Conservation (phyloP, 2,113 vertebrate genomes). For the Rhizomys pruinosus region DNA sequence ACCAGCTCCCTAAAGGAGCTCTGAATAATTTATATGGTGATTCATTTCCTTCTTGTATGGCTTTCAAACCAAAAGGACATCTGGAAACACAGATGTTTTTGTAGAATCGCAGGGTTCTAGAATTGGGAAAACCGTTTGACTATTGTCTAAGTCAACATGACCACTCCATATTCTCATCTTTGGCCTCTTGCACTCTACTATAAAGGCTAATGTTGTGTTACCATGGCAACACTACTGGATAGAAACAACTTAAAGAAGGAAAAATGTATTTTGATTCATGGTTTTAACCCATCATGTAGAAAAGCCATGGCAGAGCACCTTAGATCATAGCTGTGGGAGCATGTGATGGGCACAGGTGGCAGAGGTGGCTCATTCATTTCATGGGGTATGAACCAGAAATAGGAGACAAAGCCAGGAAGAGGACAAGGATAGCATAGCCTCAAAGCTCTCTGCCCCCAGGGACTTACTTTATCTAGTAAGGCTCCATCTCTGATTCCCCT, state of each 20-base stretch:
- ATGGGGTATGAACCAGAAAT: not conserved
- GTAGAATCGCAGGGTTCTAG: not conserved
- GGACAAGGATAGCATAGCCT: not conserved
- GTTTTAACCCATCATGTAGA: not conserved
- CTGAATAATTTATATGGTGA: constrained; percentile 72
- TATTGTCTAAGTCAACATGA: not conserved
- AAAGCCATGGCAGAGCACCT: not conserved
- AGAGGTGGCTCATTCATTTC: not conserved
- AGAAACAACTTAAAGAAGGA: not conserved
- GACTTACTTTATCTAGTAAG: not conserved
- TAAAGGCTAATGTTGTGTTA: not conserved
- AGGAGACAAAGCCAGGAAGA: not conserved
- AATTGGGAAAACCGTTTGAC: constrained; percentile 2
- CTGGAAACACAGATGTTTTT: constrained; percentile 50
- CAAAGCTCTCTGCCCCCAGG: not conserved
- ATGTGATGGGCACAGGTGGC: not conserved
- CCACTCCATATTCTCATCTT: accelerated
- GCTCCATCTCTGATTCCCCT: not conserved
- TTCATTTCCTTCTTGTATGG: constrained; percentile 15
- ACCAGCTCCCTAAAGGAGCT: constrained; percentile 17
- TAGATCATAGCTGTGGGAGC: not conserved
- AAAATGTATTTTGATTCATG: not conserved
- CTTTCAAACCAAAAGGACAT: constrained; percentile 49
- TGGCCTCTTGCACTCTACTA: not conserved
- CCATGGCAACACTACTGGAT: not conserved